Conservation (phyloP, 2,888 invertebrate genomes). For the Thereva unica region DNA sequence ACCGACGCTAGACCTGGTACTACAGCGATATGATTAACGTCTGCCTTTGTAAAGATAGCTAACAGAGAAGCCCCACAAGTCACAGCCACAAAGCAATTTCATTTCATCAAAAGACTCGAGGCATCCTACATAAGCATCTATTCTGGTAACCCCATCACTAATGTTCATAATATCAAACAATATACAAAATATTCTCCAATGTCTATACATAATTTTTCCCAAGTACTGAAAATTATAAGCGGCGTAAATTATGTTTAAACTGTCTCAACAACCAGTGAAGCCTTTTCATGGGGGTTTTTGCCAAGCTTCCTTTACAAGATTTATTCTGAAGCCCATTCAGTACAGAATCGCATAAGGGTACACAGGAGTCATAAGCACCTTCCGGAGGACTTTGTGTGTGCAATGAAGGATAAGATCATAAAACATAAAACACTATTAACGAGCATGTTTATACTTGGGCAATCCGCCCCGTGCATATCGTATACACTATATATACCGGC, state of each 20-base stretch:
- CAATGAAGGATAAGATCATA: slow-evolving; percentile 40
- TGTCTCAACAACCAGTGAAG: slow-evolving; percentile 38
- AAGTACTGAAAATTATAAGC: slow-evolving; percentile 40
- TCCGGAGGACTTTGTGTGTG: slow-evolving; percentile 20
- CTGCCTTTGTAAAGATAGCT: too few relatives aligned
- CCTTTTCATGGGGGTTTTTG: slow-evolving; percentile 24
- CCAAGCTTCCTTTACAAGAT: slow-evolving; percentile 26
- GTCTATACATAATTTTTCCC: too few relatives aligned
- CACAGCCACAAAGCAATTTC: too few relatives aligned
- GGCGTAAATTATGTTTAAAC: slow-evolving; percentile 44
- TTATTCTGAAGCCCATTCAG: slow-evolving; percentile 19
- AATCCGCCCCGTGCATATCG: slow-evolving; percentile 14
- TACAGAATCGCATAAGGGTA: slow-evolving; percentile 2
- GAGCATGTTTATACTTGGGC: slow-evolving; percentile 28
- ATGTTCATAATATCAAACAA: too few relatives aligned
- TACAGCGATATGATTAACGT: too few relatives aligned
- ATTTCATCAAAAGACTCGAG: too few relatives aligned
- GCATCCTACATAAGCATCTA: too few relatives aligned
- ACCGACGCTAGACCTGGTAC: too few relatives aligned
- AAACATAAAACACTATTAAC: slow-evolving; percentile 42
- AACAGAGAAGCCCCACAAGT: too few relatives aligned
- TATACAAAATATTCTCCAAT: too few relatives aligned
- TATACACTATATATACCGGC: slow-evolving; percentile 18
- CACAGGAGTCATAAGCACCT: slow-evolving; percentile 18
- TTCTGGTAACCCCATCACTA: too few relatives aligned